Percentiles rank a stretch among this genome's conserved stretches.
Conservation (phyloP, 2,113 vertebrate species). For the Macrotis lagotis region DNA sequence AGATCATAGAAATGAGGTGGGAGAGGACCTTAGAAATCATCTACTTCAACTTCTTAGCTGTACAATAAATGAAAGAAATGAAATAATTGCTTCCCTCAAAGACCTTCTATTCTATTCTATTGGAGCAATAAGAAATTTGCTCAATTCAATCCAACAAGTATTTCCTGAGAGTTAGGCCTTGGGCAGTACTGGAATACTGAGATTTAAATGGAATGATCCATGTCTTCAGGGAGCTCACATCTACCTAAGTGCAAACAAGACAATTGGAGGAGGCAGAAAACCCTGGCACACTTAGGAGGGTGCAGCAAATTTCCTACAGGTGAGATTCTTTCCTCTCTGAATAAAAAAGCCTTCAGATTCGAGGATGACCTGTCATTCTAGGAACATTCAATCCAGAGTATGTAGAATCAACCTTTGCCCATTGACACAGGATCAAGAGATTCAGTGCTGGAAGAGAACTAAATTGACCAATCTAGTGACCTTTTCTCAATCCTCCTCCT, state of each 20-base stretch:
- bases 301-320: background rate
- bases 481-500: too few relatives aligned
- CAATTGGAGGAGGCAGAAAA: background rate
- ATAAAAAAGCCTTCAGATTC: background rate
- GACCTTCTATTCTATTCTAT: background rate
- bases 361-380: background rate
- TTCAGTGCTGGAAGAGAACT: background rate
- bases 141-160: background rate
- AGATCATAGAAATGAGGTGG: background rate
- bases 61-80: background rate
- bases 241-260: background rate
- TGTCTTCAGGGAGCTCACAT: background rate
- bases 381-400: background rate
- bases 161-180: background rate
- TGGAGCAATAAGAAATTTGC: background rate
- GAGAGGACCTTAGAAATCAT: background rate
- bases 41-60: background rate
- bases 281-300: background rate
- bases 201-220: background rate
- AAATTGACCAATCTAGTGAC: too few relatives aligned
- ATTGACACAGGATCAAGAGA: background rate
- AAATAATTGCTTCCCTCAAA: background rate
- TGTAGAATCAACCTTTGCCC: background rate
- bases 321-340: background rate
- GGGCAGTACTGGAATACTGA: background rate